Evolutionary conservation across 1,140 invertebrate genomes (phyloP), one percentile per base, ranked within the genome.

Genomic region (Chelonus insularis): DNA sequence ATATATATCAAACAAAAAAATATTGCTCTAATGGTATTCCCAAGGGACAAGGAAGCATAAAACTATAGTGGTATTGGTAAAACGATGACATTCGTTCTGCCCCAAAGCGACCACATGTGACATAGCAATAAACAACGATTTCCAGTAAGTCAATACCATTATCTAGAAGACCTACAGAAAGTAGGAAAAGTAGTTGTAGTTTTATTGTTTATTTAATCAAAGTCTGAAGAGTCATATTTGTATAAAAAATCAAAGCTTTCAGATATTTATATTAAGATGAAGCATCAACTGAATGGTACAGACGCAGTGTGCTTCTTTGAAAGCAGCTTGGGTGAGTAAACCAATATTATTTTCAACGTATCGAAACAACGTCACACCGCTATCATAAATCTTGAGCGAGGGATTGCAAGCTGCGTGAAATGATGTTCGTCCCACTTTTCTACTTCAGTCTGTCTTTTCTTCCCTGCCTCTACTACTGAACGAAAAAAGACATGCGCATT

Each of bases 321-420:
- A 43, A 43, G 41, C 41, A 16, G 41, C 41, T 18, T 16, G 41
- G 52, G 47, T 55, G 36, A 55, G 39, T 55, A 55, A 37, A 55
- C 52, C 12, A 32, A 55, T 52, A 12, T 23, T 34, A 51, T 51
- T 23, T 51, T 29, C 18, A 20, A 21, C 36, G 36, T 37, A 55
- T 14, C 36, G 32, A 16, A 23, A 25, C 45, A 18, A 18, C 25
- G n/a, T 25, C 50, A 55, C 29, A 21, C 20, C 36, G 36, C n/a
- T 16, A 55, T 55, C 52, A 55, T 39, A 55, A 55, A 55, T 55
- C 36, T 39, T 39, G 12, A 55, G 11, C 18, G 36, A 55, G 32
- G 34, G 25, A 55, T 55, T 39, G 34, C 52, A 55, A 51, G 48
- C 48, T 34, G 23, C 52, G 36, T 18, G 20, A 11, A 34, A 39